Evolutionary conservation across 2,888 invertebrate species (phyloP).

Genomic region (Melolontha melolontha): DNA sequence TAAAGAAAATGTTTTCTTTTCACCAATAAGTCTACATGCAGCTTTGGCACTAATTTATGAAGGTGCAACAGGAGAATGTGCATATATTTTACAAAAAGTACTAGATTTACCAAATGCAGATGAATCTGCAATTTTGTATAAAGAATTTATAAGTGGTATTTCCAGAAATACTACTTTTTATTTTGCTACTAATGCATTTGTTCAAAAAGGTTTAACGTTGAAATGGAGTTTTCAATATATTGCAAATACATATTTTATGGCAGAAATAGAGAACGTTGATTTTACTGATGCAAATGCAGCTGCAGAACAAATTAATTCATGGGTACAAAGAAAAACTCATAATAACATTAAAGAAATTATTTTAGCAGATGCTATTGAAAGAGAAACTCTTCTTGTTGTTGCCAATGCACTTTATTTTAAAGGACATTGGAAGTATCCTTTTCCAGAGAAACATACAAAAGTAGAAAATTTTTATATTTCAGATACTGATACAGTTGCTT

Average conservation of each 20-base stretch:
- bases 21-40: slow-evolving; percentile 64
- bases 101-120: slow-evolving; percentile 50
- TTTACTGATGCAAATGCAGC: slow-evolving; percentile 71
- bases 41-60: slow-evolving; percentile 62
- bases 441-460: slow-evolving; percentile 70
- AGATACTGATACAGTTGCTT: slow-evolving; percentile 68
- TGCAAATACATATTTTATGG: slow-evolving; percentile 73
- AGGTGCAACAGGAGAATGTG: slow-evolving; percentile 60
- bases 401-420: slow-evolving; percentile 91
- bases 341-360: slow-evolving; percentile 85
- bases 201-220: slow-evolving; percentile 69
- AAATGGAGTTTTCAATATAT: slow-evolving; percentile 69
- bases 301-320: slow-evolving; percentile 76
- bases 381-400: slow-evolving; percentile 75
- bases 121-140: slow-evolving; percentile 51
- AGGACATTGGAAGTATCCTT: slow-evolving; percentile 78
- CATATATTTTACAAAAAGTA: slow-evolving; percentile 55
- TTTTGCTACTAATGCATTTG: slow-evolving; percentile 77
- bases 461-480: slow-evolving; percentile 75
- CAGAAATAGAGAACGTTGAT: slow-evolving; percentile 73
- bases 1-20: slow-evolving; percentile 61
- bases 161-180: slow-evolving; percentile 70
- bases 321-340: slow-evolving; percentile 85
- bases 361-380: slow-evolving; percentile 68
- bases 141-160: slow-evolving; percentile 54